Base-by-base conservation (phyloP, 2,888 invertebrate species). In the Lamproptera curius region DNA sequence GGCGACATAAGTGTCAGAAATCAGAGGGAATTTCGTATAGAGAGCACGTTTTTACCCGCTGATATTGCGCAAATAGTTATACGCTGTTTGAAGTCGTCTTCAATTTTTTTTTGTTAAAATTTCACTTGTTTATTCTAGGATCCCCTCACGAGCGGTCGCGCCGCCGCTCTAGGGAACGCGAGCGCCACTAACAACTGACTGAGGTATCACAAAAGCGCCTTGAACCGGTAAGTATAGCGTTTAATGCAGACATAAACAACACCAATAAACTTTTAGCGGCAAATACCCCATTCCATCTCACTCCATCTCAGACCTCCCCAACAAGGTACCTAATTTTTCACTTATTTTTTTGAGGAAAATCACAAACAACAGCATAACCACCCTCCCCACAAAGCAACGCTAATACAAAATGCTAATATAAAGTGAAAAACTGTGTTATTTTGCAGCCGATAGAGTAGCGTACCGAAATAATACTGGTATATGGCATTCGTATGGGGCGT, bases 191-290 rank as follows among this genome's bases (percentile, higher is more conserved):
- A 78, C 69, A 84, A 78, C 69, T 74, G 74, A 73, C 85, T 80
- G 88, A 88, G 88, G 88, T 88, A 88, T 88, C 88, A 82, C 88
- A 87, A 75, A 80, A 75, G 75, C 80, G 61, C 80, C 83, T 73
- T 62, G 61, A 69, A 73, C 67, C 73, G 87, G 88, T 88, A 86
- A 88, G 88, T 81, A 79, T 70, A 66, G 52, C 42, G 28, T 42
- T n/a, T n/a, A 46, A 36, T 39, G 61, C 54, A 61, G 54, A 11
- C n/a, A 31, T 11, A 31, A 28, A 28, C 11, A 31, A 62, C 63
- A 61, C 59, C 34, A 54, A 53, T 48, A 20, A 20, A 20, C 20
- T 20, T 20, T 20, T 3, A 20, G 4, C 6, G 20, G 6, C 20
- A 20, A 5, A 20, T 20, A 6, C 20, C n/a, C 20, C 20, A 20